Conservation (phyloP, 2,113 vertebrate genomes). For the Jacana jacana region DNA sequence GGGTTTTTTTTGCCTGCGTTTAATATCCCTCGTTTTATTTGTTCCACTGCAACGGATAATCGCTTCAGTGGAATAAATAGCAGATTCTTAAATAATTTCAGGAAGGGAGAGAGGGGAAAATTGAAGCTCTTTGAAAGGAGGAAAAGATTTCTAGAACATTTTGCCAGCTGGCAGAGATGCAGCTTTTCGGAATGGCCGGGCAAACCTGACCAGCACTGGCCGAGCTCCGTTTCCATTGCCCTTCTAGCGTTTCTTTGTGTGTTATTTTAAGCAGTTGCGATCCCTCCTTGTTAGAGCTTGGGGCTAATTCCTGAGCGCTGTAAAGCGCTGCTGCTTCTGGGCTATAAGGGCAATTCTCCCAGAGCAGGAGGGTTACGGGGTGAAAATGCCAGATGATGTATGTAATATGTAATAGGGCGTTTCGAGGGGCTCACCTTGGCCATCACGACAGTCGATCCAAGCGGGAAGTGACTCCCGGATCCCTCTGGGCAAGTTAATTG, state of each 20-base stretch:
- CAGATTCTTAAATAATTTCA: background rate
- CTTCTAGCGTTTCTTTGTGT: fast-evolving
- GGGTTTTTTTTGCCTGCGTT: background rate
- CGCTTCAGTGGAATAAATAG: background rate
- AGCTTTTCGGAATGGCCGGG: background rate
- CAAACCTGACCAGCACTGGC: background rate
- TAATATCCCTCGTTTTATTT: background rate
- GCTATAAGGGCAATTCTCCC: background rate
- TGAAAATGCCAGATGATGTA: fast-evolving
- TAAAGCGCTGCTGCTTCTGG: background rate
- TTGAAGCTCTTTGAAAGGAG: background rate
- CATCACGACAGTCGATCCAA: fast-evolving
- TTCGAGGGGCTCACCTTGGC: background rate
- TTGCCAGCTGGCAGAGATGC: background rate
- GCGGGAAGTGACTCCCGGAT: background rate
- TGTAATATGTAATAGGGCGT: too few species aligned
- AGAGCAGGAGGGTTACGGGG: background rate
- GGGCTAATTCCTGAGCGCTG: background rate
- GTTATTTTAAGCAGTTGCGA: background rate
- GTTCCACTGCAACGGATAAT: background rate
- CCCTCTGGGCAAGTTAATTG: fast-evolving
- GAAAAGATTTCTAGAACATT: background rate
- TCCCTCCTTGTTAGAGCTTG: background rate
- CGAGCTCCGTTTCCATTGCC: background rate
- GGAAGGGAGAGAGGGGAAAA: background rate